Percentiles rank a stretch among this genome's conserved stretches.
These are phyloP conservation scores for Ecliptopera silaceata DNA, from an alignment of 2,888 invertebrate genomes.

Conservation along the genomic window DNA sequence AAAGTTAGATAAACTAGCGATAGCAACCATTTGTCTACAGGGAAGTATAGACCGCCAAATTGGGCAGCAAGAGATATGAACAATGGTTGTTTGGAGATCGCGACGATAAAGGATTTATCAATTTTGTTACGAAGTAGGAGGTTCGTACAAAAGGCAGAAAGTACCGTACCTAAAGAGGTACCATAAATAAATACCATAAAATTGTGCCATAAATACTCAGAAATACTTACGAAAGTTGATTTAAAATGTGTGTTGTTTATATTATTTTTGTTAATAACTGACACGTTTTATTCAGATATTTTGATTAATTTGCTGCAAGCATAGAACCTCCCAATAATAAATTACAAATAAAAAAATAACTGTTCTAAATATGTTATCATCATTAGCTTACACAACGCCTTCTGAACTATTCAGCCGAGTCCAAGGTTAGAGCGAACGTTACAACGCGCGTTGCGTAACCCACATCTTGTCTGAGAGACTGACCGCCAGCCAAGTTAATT, in stretches of 20 bases:
- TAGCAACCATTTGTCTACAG: slow-evolving; percentile 36
- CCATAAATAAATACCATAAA: not conserved
- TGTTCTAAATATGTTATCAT: not conserved
- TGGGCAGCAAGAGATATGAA: slow-evolving; percentile 38
- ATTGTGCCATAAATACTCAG: too few species aligned
- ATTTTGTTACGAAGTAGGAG: slow-evolving; percentile 22
- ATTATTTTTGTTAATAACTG: too few species aligned
- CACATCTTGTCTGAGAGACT: slow-evolving; percentile 51
- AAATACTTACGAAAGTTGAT: too few species aligned
- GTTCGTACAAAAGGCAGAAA: slow-evolving; percentile 6
- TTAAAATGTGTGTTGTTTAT: too few species aligned
- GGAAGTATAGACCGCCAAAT: slow-evolving; percentile 49
- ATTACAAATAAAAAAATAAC: not conserved
- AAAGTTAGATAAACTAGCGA: not conserved
- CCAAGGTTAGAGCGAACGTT: slow-evolving; percentile 62
- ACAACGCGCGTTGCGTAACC: slow-evolving; percentile 59
- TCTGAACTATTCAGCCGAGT: slow-evolving; percentile 39
- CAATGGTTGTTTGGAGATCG: slow-evolving; percentile 34
- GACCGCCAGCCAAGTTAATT: slow-evolving; percentile 57
- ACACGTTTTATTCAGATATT: too few species aligned
- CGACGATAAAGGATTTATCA: slow-evolving; percentile 31
- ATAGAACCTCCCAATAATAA: not conserved
- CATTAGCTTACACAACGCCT: slow-evolving; percentile 29
- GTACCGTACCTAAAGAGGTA: too few species aligned
- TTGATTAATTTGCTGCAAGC: too few species aligned